These are phyloP conservation scores for Alces alces DNA, from an alignment of 2,113 vertebrate genomes.

Conservation along the genomic window DNA sequence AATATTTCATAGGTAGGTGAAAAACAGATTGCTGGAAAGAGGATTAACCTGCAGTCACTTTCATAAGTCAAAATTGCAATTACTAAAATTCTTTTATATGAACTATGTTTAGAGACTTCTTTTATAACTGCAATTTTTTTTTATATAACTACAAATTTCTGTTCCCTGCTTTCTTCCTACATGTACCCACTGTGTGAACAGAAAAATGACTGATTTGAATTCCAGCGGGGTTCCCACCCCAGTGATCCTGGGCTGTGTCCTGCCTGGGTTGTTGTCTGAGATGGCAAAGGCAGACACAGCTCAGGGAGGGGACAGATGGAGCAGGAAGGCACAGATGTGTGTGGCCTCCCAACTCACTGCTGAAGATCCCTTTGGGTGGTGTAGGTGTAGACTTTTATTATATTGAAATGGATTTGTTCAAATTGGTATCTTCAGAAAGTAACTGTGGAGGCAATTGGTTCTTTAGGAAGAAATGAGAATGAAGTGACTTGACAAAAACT, in stretches of 20 bases:
- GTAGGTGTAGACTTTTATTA: neutral
- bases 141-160: neutral
- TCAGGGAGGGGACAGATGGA: neutral
- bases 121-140: neutral
- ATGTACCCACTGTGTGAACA: neutral
- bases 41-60: neutral
- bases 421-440: neutral
- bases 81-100: neutral
- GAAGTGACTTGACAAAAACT: neutral
- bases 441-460: neutral
- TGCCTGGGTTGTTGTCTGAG: neutral
- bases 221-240: fast-evolving
- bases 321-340: neutral
- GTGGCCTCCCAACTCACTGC: neutral
- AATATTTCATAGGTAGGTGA: neutral
- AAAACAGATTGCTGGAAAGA: neutral
- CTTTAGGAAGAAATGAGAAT: neutral
- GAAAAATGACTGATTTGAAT: neutral
- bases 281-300: neutral
- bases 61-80: neutral
- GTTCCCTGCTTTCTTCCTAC: neutral
- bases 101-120: neutral
- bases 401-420: neutral
- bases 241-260: neutral
- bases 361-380: neutral